phyloP scores from a whole-genome alignment of 2,888 invertebrate species.

The Abscondita cerata region DNA sequence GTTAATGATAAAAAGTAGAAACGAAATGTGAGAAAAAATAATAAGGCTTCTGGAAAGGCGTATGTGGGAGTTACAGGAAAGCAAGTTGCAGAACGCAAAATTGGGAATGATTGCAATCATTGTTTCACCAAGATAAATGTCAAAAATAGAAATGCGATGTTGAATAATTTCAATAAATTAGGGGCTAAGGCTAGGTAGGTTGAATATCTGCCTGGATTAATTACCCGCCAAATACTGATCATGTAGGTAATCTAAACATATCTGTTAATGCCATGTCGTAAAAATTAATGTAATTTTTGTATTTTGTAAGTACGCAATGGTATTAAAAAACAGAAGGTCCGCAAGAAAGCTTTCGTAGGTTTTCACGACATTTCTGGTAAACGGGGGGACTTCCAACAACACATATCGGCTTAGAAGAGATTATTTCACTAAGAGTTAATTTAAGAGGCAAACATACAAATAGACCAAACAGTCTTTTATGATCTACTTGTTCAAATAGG shows the following conservation, averaged over 20 bases:
- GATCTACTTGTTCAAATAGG: background rate
- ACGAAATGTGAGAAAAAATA: background rate
- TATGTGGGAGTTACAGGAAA: background rate
- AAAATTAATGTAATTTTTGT: background rate
- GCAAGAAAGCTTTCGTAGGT: too few species aligned
- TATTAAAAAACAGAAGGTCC: background rate
- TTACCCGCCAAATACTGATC: background rate
- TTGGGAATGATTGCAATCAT: background rate
- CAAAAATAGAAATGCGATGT: background rate
- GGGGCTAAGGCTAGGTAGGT: background rate
- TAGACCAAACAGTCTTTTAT: background rate
- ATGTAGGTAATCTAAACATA: background rate
- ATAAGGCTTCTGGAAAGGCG: background rate
- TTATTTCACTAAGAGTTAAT: background rate
- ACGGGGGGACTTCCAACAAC: background rate
- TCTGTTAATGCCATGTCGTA: background rate
- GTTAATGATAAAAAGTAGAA: too few species aligned
- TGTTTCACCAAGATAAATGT: background rate
- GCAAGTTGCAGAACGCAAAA: background rate
- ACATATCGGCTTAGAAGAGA: background rate
- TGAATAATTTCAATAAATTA: background rate
- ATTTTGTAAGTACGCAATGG: background rate
- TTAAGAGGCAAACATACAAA: conserved; percentile 2
- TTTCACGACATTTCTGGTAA: background rate
- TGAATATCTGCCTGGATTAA: background rate